Base-by-base conservation (phyloP, 2,888 invertebrate genomes). In the Lasioglossum pauxillum region DNA sequence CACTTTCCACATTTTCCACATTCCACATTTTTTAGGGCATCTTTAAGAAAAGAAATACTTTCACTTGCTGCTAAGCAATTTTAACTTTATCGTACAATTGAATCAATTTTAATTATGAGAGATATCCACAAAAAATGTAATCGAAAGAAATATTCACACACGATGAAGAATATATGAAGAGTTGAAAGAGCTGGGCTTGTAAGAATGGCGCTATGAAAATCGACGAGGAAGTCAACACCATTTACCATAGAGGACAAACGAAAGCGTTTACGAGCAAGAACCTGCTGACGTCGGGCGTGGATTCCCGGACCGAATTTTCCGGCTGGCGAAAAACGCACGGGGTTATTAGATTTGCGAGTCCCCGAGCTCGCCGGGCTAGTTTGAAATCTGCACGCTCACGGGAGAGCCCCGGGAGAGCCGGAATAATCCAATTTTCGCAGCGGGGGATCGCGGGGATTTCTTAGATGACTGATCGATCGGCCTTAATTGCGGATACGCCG, bases 321-420 rank as follows among this genome's bases (percentile, higher is more conserved):
- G 31, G 14, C 3, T 16, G 10, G 76, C 46, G 46, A 46, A 35
- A 53, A 83, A 75, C 78, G 31, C 41, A 35, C 44, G 23, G 12
- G 75, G 46, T 85, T 86, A 85, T 85, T 86, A 82, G 82, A 86
- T 86, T 80, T 85, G 69, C n/a, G 77, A 80, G 31, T 60, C 60
- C 60, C 67, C 49, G 19, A 64, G 41, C 27, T 38, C 53, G 27
- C 35, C 19, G 8, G 27, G 78, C 19, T 23, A 67, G 44, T 19
- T 16, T 19, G 73, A 73, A 27, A 46, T 38, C 46, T 16, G 71
- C 57, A 44, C 71, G 71, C 46, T 46, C n/a, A 71, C 31, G 74
- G 60, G 27, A 23, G 60, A 60, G 67, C 73, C 64, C 38, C 53
- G 0, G 7, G 27, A 31, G 75, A 16, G 23, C 60, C 41, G 57